A percentile compares a stretch with the other conserved stretches of the same genome.
Conservation (phyloP, 2,888 invertebrate species). For the Platycheirus rosarum region DNA sequence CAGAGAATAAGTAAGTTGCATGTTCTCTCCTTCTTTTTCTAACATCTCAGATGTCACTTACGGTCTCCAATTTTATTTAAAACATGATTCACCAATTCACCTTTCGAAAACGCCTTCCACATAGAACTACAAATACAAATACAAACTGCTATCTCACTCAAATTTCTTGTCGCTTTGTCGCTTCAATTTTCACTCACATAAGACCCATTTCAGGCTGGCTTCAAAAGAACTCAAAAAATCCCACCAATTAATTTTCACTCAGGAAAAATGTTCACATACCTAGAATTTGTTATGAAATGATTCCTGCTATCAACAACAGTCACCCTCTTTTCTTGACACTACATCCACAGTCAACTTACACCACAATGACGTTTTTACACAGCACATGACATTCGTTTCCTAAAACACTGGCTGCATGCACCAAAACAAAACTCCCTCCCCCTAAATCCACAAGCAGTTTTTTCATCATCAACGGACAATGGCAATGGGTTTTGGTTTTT, state of each 20-base stretch:
- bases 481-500: background rate
- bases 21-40: no score
- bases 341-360: constrained; percentile 37
- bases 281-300: constrained; percentile 54
- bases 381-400: constrained; percentile 45
- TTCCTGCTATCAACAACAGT: constrained; percentile 36
- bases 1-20: no score
- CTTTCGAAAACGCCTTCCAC: no score
- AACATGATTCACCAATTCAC: no score
- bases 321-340: constrained; percentile 27
- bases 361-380: constrained; percentile 23
- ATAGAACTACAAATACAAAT: no score
- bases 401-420: no score
- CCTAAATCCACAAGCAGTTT: constrained; percentile 19
- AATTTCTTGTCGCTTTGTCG: constrained; percentile 48
- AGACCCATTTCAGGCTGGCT: no score
- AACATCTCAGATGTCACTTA: no score
- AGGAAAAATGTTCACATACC: no score
- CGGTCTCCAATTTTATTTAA: no score
- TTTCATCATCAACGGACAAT: background rate
- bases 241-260: constrained; percentile 43
- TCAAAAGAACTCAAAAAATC: background rate
- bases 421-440: constrained; percentile 40
- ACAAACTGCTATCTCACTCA: constrained; percentile 29
- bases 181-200: constrained; percentile 4